Evolutionary conservation across 1,140 invertebrate species (phyloP), one percentile per base, ranked within the genome.

Genomic region (Listronotus oregonensis): DNA sequence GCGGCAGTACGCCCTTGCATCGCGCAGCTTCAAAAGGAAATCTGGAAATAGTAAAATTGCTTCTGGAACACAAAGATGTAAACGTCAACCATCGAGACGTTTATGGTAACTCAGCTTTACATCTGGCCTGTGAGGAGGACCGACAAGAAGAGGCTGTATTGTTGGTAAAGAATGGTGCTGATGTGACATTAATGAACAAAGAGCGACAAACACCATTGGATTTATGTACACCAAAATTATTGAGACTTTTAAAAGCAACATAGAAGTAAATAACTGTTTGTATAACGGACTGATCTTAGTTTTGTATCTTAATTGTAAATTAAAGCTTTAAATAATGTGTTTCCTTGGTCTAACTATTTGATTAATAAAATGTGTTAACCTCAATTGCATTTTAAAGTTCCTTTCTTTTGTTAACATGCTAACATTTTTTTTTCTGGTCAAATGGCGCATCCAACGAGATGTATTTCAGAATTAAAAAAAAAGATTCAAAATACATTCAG

Each of bases 111-210:
- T 89, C 89, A 14, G 83, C 90, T 9, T 77, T 93, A 80, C 92
- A 95, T 81, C 83, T 94, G 64, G 89, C 91, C 17, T 94, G 92
- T 82, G 92, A 95, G 79, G 92, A 94, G 80, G 86, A 92, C 73
- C 82, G 89, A 71, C 79, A 84, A 67, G 86, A 89, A 64, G 87
- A 86, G 63, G 87, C 89, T 6, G 82, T 85, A 73, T 75, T 91
- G 46, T 80, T 94, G 43, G 82, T 92, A 0, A 78, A 85, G 64
- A 81, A 87, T 73, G 90, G 90, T 31, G 91, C 90, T 12, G 81
- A 80, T 67, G 63, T 86, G 17, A 80, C 83, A 50, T 75, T 86
- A 4, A 73, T 79, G 67, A 94, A 94, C 77, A 91, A 90, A 72
- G 88, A 90, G 64, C 80, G 86, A 65, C 85, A 89, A 77, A 86